Conservation (phyloP, 2,888 invertebrate species). For the Campopleginae sp. region DNA sequence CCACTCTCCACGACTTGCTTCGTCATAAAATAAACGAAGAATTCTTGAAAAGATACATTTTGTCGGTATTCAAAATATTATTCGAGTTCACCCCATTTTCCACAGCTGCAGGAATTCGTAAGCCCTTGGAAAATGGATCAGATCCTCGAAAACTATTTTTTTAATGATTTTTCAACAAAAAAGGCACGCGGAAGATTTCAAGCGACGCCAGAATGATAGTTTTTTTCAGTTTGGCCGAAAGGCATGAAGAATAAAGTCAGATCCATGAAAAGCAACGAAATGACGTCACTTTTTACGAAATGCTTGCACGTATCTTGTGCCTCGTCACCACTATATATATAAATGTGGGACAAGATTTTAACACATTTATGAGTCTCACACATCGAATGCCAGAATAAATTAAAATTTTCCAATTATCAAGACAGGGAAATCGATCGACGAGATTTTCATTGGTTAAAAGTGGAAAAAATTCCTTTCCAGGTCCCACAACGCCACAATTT, state of each 20-base stretch:
- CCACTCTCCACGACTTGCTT: too few relatives aligned
- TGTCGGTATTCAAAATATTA: too few relatives aligned
- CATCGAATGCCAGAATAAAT: not conserved
- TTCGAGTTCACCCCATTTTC: too few relatives aligned
- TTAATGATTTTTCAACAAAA: not conserved
- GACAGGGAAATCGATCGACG: not conserved
- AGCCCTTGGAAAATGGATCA: too few relatives aligned
- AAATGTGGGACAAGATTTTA: not conserved
- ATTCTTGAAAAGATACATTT: too few relatives aligned
- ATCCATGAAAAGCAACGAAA: not conserved
- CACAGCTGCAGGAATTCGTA: too few relatives aligned
- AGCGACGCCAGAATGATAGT: not conserved
- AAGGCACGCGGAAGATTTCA: not conserved
- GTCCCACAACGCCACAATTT: not conserved
- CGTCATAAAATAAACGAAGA: too few relatives aligned
- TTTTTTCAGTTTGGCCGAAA: not conserved
- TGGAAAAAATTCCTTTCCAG: not conserved
- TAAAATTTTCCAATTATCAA: not conserved
- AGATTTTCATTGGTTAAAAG: not conserved
- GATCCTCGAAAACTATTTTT: not conserved
- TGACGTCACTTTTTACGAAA: constrained; percentile 1
- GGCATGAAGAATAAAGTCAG: not conserved
- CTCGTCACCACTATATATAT: not conserved
- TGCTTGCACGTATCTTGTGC: constrained; percentile 1
- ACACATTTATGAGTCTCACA: not conserved